Evolutionary conservation across 2,113 vertebrate species (phyloP).

Genomic region (Procapra przewalskii): DNA sequence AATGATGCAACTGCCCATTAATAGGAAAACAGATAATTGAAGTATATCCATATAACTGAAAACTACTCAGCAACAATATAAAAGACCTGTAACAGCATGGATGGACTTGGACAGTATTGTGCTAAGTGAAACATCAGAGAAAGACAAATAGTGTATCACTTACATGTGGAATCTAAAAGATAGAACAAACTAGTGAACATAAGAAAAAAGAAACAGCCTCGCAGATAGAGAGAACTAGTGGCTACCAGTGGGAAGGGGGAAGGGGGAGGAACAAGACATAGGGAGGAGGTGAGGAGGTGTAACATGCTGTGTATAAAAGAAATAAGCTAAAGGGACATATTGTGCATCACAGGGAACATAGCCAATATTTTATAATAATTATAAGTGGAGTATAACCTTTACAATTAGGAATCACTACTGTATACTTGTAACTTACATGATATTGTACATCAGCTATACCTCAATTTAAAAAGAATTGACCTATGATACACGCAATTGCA

Average conservation of each 20-base stretch:
- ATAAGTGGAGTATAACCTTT: not conserved
- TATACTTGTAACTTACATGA: not conserved
- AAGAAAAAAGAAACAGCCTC: not conserved
- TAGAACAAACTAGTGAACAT: not conserved
- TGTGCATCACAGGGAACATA: not conserved
- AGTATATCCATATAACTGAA: not conserved
- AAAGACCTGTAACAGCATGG: not conserved
- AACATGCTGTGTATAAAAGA: not conserved
- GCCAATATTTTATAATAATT: not conserved
- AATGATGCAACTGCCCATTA: not conserved
- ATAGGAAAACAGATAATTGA: not conserved
- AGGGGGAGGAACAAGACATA: not conserved
- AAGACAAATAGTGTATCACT: not conserved
- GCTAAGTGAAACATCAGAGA: not conserved
- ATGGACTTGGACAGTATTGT: not conserved
- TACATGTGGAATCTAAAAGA: not conserved
- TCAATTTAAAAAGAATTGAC: not conserved
- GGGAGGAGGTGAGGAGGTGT: not conserved
- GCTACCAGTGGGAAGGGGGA: not conserved
- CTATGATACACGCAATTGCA: not conserved
- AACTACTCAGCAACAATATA: not conserved
- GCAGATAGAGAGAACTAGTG: not conserved
- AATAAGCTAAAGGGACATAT: not conserved
- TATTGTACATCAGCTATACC: not conserved
- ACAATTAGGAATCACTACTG: not conserved